These are phyloP conservation scores for Mellivora capensis DNA, from an alignment of 2,113 vertebrate species.

Conservation along the genomic window DNA sequence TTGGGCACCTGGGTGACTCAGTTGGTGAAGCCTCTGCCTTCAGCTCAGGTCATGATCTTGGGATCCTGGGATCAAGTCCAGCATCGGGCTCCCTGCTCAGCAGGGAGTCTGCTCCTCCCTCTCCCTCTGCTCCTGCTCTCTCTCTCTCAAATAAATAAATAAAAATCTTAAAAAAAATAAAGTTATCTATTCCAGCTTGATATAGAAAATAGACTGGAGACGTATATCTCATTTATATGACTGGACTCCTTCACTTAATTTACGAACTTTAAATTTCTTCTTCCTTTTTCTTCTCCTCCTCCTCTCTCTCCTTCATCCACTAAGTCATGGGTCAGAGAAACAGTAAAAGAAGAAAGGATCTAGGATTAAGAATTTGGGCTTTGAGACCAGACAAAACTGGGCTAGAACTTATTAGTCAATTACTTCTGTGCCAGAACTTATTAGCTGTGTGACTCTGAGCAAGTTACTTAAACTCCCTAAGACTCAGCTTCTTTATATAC, in stretches of 20 bases:
- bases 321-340: not conserved
- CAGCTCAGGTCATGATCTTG: too few species aligned
- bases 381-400: not conserved
- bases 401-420: too few species aligned
- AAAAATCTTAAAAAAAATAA: too few species aligned
- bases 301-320: not conserved
- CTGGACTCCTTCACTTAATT: not conserved
- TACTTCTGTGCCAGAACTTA: not conserved
- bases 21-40: too few species aligned
- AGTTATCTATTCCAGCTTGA: not conserved
- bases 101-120: too few species aligned
- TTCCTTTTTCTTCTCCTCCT: not conserved
- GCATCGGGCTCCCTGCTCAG: too few species aligned
- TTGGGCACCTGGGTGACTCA: too few species aligned
- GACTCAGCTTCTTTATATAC: not conserved
- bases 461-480: not conserved
- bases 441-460: not conserved
- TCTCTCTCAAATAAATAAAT: too few species aligned
- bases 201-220: not conserved
- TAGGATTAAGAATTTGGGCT: not conserved
- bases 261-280: not conserved
- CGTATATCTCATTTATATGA: not conserved
- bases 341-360: not conserved
- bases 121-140: too few species aligned
- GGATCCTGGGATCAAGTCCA: too few species aligned